Percentiles rank a stretch among this genome's conserved stretches.
These are phyloP conservation scores for Synergus gifuensis DNA, from an alignment of 2,888 invertebrate species.

Conservation along the genomic window DNA sequence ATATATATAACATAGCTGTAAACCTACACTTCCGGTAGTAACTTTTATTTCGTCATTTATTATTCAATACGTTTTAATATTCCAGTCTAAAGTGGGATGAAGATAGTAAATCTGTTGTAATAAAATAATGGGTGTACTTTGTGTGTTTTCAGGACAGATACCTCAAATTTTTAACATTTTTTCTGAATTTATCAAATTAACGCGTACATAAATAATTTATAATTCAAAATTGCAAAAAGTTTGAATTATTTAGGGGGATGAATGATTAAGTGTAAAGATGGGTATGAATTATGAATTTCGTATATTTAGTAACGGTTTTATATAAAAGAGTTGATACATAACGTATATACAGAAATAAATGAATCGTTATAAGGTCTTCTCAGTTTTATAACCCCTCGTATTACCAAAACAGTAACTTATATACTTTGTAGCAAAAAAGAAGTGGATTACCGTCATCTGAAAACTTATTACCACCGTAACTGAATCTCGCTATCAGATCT, in stretches of 20 bases:
- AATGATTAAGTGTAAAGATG: conserved; percentile 5
- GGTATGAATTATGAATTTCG: neutral
- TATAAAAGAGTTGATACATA: conserved; percentile 1
- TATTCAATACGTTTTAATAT: neutral
- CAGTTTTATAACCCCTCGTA: conserved; percentile 12
- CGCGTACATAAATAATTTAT: too few relatives aligned
- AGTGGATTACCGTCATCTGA: conserved; percentile 32
- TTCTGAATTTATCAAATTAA: neutral
- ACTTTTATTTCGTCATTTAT: neutral
- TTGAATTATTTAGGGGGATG: neutral
- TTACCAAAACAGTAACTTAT: conserved; percentile 39
- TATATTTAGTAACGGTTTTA: neutral
- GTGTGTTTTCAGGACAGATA: neutral
- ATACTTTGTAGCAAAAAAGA: conserved; percentile 29
- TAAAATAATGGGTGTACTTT: neutral
- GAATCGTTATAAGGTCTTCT: neutral
- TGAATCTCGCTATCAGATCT: conserved; percentile 40
- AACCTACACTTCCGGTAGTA: neutral
- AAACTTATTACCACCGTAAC: conserved; percentile 37
- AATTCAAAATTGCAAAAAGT: conserved; percentile 5
- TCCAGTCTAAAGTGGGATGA: neutral
- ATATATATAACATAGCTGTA: neutral
- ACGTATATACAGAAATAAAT: conserved; percentile 6
- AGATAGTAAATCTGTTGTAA: neutral
- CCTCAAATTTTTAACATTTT: neutral